A percentile compares a stretch with the other conserved stretches of the same genome.
phyloP scores from a whole-genome alignment of 2,113 vertebrate species.

The Salminus brasiliensis region DNA sequence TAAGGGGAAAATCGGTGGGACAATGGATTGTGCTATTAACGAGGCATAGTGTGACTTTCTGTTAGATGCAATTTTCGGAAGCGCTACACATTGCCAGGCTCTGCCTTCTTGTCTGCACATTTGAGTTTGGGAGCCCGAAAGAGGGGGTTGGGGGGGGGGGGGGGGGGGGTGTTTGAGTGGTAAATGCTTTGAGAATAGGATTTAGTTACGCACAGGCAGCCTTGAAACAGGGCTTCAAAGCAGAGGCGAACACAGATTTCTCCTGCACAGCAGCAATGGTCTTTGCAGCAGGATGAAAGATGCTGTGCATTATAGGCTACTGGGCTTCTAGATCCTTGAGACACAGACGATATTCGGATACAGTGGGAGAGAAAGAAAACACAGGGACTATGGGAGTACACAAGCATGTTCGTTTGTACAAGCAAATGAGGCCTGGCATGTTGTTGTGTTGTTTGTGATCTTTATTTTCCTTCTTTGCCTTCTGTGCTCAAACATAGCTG shows the following conservation, averaged over 20 bases:
- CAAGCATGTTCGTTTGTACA: slow-evolving; percentile 29
- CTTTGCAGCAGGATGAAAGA: slow-evolving; percentile 50
- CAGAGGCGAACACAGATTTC: neutral
- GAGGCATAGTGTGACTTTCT: too few relatives aligned
- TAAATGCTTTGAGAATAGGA: slow-evolving; percentile 11
- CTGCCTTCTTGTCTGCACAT: neutral
- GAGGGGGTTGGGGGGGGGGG: neutral
- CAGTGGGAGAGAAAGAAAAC: neutral
- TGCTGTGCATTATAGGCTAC: too few relatives aligned
- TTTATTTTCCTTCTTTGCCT: neutral
- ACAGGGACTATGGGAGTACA: neutral
- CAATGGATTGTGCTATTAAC: too few relatives aligned
- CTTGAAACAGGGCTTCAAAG: slow-evolving; percentile 26
- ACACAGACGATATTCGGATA: neutral
- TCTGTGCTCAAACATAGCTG: neutral
- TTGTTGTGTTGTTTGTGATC: slow-evolving; percentile 29
- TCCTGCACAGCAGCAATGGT: slow-evolving; percentile 20
- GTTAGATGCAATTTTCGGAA: too few relatives aligned
- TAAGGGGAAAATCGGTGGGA: neutral
- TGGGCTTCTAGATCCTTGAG: slow-evolving; percentile 35
- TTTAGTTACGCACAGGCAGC: slow-evolving; percentile 15
- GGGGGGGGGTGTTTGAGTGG: slow-evolving; percentile 32
- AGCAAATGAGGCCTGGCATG: slow-evolving; percentile 39
- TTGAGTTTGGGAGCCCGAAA: slow-evolving; percentile 5
- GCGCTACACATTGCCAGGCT: too few relatives aligned